These are phyloP conservation scores for Drosophila nasuta DNA, from an alignment of 1,140 invertebrate genomes.

Conservation along the genomic window DNA sequence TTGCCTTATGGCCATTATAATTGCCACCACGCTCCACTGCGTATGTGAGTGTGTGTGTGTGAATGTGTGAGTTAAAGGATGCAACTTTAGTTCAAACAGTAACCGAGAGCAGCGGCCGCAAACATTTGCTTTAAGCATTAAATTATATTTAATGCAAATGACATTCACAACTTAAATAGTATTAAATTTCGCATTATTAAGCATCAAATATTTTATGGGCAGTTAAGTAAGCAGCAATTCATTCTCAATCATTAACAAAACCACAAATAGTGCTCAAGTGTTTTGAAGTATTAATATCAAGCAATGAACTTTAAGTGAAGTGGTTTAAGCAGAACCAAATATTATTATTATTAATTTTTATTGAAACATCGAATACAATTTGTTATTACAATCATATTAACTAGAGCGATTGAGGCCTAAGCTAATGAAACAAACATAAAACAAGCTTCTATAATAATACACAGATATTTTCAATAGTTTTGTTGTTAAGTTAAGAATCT, in stretches of 20 bases:
- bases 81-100: slow-evolving; percentile 18
- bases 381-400: too few relatives aligned
- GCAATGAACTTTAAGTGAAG: too few relatives aligned
- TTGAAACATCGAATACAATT: too few relatives aligned
- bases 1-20: slow-evolving; percentile 48
- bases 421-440: too few relatives aligned
- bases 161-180: neutral
- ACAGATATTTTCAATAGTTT: too few relatives aligned
- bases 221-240: neutral
- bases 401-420: too few relatives aligned
- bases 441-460: too few relatives aligned
- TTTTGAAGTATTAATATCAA: too few relatives aligned
- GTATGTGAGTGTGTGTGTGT: slow-evolving; percentile 1
- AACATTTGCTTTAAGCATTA: neutral
- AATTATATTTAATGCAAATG: slow-evolving; percentile 1
- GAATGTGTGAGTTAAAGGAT: slow-evolving; percentile 13
- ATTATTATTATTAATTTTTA: too few relatives aligned
- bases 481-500: too few relatives aligned
- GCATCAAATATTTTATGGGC: neutral
- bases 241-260: neutral
- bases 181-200: slow-evolving; percentile 1
- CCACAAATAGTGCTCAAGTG: neutral
- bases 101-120: neutral
- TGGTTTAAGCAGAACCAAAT: too few relatives aligned
- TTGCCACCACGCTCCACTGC: slow-evolving; percentile 16